Percentiles rank a stretch among this genome's conserved stretches.
Evolutionary conservation across 1,140 invertebrate species (phyloP).

Genomic region (Papilio machaon): DNA sequence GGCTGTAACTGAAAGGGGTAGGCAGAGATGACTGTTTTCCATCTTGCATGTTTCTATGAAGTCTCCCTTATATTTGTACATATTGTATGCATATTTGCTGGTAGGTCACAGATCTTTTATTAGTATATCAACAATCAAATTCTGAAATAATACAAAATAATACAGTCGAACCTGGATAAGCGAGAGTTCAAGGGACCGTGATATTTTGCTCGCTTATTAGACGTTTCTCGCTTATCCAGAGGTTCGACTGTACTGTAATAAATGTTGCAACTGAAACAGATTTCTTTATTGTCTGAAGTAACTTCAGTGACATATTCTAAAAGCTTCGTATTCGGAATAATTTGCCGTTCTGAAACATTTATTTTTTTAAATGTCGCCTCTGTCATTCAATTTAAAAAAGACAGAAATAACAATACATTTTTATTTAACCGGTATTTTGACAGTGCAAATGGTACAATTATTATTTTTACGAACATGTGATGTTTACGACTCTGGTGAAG

Average conservation of each 20-base stretch:
- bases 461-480: constrained; percentile 6
- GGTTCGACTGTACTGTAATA: neutral
- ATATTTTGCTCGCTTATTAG: no score
- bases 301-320: neutral
- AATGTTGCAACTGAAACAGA: neutral
- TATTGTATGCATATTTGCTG: no score
- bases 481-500: neutral
- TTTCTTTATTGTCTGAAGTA: neutral
- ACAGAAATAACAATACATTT: neutral
- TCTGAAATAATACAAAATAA: no score
- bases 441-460: neutral
- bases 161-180: no score
- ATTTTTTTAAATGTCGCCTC: neutral
- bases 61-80: no score
- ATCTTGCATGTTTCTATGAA: no score
- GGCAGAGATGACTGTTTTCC: no score
- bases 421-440: neutral
- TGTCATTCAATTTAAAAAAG: neutral
- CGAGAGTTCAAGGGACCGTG: no score
- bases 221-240: no score
- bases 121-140: no score
- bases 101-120: no score
- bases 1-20: no score
- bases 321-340: neutral
- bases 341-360: neutral